phyloP scores from a whole-genome alignment of 2,797 vertebrate species.

The Peromyscus nudipes region DNA sequence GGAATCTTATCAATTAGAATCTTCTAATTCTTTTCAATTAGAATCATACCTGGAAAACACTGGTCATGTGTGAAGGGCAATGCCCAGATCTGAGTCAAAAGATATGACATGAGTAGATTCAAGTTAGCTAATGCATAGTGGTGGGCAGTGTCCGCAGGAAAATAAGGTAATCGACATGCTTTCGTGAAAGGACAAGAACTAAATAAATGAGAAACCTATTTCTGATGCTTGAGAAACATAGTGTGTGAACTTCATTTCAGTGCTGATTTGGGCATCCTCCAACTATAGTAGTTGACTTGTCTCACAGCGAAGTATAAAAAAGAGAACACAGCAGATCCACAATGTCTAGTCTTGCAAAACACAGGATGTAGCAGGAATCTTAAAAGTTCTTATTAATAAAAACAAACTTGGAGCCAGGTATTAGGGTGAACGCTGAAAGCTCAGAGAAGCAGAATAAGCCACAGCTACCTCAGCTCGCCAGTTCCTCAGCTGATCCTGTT shows the following conservation, averaged over 20 bases:
- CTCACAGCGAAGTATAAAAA: not conserved
- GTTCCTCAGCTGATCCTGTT: too few species aligned
- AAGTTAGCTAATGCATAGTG: too few species aligned
- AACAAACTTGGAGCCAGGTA: too few species aligned
- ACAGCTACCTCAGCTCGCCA: too few species aligned
- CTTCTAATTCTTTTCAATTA: not conserved
- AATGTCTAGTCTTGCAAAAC: too few species aligned
- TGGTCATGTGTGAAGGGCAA: not conserved
- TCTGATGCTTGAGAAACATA: not conserved
- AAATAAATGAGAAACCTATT: not conserved
- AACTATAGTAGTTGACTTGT: not conserved
- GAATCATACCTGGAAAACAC: not conserved
- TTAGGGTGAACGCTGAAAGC: too few species aligned
- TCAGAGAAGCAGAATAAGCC: too few species aligned
- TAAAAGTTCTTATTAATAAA: too few species aligned
- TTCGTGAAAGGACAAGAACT: not conserved
- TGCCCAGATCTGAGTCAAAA: not conserved
- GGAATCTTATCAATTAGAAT: not conserved
- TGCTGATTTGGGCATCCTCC: too few species aligned
- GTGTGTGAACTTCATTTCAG: not conserved
- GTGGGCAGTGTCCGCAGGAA: not conserved
- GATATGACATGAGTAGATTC: not conserved
- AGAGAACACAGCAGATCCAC: not conserved
- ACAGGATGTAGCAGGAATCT: too few species aligned
- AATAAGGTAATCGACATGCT: not conserved